Evolutionary conservation across 2,888 invertebrate species (phyloP).

Genomic region (Cephonodes hylas): DNA sequence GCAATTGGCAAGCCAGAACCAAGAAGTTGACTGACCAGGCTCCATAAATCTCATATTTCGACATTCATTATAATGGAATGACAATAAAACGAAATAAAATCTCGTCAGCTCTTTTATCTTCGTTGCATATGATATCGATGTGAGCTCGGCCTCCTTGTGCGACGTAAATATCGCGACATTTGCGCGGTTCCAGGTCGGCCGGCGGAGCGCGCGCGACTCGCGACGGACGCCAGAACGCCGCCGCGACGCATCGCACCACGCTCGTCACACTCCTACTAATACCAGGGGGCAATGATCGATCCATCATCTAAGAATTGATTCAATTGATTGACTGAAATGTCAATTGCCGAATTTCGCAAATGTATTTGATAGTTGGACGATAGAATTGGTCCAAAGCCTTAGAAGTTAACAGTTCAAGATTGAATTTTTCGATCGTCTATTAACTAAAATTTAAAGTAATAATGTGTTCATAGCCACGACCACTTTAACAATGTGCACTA

Average conservation of each 20-base stretch:
- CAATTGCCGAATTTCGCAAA: not conserved
- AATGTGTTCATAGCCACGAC: too few species aligned
- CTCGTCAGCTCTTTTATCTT: too few species aligned
- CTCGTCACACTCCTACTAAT: slow-evolving; percentile 26
- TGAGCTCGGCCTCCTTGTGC: not conserved
- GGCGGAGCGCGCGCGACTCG: slow-evolving; percentile 50
- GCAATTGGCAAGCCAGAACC: too few species aligned
- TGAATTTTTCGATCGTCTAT: too few species aligned
- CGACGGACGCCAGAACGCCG: slow-evolving; percentile 26
- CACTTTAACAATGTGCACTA: not conserved
- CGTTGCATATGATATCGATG: too few species aligned
- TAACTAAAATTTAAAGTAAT: too few species aligned
- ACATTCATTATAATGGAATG: not conserved
- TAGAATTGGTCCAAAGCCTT: too few species aligned
- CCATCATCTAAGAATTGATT: slow-evolving; percentile 42
- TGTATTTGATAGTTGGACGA: too few species aligned
- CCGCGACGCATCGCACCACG: slow-evolving; percentile 6
- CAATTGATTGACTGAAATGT: slow-evolving; percentile 4
- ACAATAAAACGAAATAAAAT: not conserved
- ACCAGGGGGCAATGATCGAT: slow-evolving; percentile 71
- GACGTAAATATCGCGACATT: slow-evolving; percentile 74
- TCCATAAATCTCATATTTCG: not conserved
- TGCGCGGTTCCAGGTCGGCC: slow-evolving; percentile 50
- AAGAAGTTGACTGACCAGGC: too few species aligned
- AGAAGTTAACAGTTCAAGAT: too few species aligned